These are phyloP conservation scores for Mormyrus iriodes DNA, from an alignment of 2,113 vertebrate species.

Conservation along the genomic window DNA sequence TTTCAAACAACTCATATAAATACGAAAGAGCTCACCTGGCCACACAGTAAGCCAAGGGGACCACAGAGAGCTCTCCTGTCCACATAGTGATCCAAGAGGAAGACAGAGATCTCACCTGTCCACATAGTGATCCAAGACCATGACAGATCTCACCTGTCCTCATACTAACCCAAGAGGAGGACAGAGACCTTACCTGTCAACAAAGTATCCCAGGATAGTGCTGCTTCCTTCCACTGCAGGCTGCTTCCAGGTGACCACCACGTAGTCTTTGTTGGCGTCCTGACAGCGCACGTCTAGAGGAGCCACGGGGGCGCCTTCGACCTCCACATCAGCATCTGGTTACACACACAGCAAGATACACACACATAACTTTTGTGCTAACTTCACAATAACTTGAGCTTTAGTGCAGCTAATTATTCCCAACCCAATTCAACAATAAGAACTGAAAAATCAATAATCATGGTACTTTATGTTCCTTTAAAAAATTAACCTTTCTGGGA, in stretches of 20 bases:
- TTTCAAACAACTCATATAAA: neutral
- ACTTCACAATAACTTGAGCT: neutral
- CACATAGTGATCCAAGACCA: neutral
- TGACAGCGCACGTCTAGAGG: slow-evolving; percentile 84
- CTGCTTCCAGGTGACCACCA: slow-evolving; percentile 96
- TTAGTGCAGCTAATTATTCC: too few species aligned
- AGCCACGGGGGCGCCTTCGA: slow-evolving; percentile 82
- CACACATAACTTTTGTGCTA: neutral
- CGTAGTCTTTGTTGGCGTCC: slow-evolving; percentile 96
- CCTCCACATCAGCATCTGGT: slow-evolving; percentile 81
- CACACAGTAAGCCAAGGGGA: neutral
- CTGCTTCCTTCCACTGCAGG: slow-evolving; percentile 88
- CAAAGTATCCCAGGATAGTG: slow-evolving; percentile 84
- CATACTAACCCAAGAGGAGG: neutral
- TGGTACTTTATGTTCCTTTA: neutral
- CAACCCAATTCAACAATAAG: neutral
- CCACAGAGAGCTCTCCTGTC: neutral
- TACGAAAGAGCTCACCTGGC: neutral
- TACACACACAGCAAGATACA: slow-evolving; percentile 18
- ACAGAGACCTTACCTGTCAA: slow-evolving; percentile 74
- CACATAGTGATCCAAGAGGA: neutral
- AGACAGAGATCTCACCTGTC: neutral
- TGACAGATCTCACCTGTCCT: neutral
- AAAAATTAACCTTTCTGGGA: neutral
- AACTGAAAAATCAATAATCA: neutral